Evolutionary conservation across 2,888 invertebrate genomes (phyloP), one percentile per base, ranked within the genome.

Genomic region (Tachystola acroxantha): DNA sequence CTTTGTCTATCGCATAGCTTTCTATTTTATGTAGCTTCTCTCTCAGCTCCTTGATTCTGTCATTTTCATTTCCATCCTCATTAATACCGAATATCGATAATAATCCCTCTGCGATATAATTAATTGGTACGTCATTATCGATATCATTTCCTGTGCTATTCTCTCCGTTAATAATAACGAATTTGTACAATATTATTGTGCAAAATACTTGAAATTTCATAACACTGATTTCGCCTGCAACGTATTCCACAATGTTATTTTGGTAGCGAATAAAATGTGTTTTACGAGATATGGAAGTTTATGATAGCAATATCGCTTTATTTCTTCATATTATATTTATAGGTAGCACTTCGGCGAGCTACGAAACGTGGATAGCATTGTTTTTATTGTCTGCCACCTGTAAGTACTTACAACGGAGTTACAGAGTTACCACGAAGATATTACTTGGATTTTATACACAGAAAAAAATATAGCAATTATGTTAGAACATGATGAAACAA

Each of bases 1-100:
- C 57, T 43, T 62, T 68, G 24, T 81, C 62, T 1, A 72, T 40
- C 0, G 65, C 66, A 46, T 72, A 82, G 10, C 35, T 45, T 2
- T 71, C 53, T 5, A 85, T 70, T 19, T 48, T 62, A 0, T 54
- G 46, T 2, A 82, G 31, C 53, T 80, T 84, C 0, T 61, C 58
- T 53, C 53, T 69, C 0, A 84, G 49, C 29, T 79, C 68, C 36
- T 54, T 54, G 1, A 76, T 42, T 60, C 64, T 72, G 10, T 27
- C 16, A 7, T 32, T 37, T 32, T 48, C 57, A 1, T 49, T 48
- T 13, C 3, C 26, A 7, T 55, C 45, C 3, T 41, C 32, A 24
- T 47, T 36, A 0, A 42, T 39, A 1, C 54, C 50, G 5, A 69
- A 42, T 2, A 50, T 3, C n/a, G 37, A 36, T 1, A 71, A 39